phyloP scores from a whole-genome alignment of 2,888 invertebrate genomes.

The Lutraria lutraria region DNA sequence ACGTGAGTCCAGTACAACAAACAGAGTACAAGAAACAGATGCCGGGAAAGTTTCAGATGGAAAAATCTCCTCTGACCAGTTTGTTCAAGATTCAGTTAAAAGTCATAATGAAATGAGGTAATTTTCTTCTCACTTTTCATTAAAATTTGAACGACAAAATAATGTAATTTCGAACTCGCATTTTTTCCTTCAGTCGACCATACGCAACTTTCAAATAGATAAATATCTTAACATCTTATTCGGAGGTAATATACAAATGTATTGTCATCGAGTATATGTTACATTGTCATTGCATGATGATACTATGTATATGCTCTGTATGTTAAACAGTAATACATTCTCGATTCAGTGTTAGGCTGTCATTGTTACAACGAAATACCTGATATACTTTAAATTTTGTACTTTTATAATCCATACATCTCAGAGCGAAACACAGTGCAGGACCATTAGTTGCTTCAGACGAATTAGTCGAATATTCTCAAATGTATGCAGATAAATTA shows the following conservation, averaged over 20 bases:
- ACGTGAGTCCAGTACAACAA: neutral
- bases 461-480: slow-evolving; percentile 56
- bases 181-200: too few relatives aligned
- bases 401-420: neutral
- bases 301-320: too few relatives aligned
- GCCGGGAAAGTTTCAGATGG: neutral
- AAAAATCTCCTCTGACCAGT: neutral
- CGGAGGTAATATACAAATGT: too few relatives aligned
- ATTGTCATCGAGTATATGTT: too few relatives aligned
- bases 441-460: slow-evolving; percentile 41
- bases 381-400: too few relatives aligned
- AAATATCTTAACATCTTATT: too few relatives aligned
- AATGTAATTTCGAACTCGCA: neutral
- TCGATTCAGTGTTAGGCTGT: neutral
- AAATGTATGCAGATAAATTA: slow-evolving; percentile 58
- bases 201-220: too few relatives aligned
- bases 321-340: too few relatives aligned
- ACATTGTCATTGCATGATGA: neutral
- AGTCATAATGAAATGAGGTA: slow-evolving; percentile 40
- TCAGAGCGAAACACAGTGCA: slow-evolving; percentile 48
- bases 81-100: slow-evolving; percentile 18
- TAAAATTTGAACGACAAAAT: neutral
- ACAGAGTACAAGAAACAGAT: neutral
- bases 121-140: too few relatives aligned
- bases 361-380: neutral